phyloP scores from a whole-genome alignment of 2,888 invertebrate genomes.

The Bembecia ichneumoniformis region DNA sequence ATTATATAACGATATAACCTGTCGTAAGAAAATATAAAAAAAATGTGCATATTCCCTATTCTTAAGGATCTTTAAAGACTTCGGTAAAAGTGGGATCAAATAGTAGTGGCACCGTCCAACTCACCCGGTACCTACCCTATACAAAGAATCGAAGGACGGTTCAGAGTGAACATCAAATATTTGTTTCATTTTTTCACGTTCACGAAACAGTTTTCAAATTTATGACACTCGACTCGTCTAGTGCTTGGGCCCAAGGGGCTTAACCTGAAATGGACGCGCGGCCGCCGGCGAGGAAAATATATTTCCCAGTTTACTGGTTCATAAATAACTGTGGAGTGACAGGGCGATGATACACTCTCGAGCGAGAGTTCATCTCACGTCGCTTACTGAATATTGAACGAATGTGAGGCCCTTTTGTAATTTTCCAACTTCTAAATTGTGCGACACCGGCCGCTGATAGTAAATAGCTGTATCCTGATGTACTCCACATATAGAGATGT shows the following conservation, averaged over 20 bases:
- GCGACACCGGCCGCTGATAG: not conserved
- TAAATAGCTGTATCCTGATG: not conserved
- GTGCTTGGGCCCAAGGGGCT: constrained; percentile 64
- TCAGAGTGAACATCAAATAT: constrained; percentile 47
- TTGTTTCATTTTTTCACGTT: constrained; percentile 60
- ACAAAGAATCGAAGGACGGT: not conserved
- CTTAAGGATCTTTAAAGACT: no score
- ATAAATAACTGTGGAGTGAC: constrained; percentile 71
- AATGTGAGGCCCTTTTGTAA: constrained; percentile 35
- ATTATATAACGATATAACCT: no score
- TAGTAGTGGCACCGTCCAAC: not conserved
- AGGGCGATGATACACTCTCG: constrained; percentile 66
- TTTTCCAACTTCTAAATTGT: constrained; percentile 16
- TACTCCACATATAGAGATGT: not conserved
- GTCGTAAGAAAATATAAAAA: no score
- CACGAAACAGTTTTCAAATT: constrained; percentile 67
- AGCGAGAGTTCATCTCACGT: constrained; percentile 60
- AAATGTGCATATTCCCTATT: no score
- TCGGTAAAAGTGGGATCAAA: not conserved
- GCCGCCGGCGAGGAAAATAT: constrained; percentile 65
- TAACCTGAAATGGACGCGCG: constrained; percentile 68
- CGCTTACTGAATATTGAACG: constrained; percentile 62
- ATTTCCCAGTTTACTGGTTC: constrained; percentile 71
- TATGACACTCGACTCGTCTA: constrained; percentile 69
- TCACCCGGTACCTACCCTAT: not conserved